Evolutionary conservation across 2,888 invertebrate genomes (phyloP).

Genomic region (Phrixothrix hirtus): DNA sequence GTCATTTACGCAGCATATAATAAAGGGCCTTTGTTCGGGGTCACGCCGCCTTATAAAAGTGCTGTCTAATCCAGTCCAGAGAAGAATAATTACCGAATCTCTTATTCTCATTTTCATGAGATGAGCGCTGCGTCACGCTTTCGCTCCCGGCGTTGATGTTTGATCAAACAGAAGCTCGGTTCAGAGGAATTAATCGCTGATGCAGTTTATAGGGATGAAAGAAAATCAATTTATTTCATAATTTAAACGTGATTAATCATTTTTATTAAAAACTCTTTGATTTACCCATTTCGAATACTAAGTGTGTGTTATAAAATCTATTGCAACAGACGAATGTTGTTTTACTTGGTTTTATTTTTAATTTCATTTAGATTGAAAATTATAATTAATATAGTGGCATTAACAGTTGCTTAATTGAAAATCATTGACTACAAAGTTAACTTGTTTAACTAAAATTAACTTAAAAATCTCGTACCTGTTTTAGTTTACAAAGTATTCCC

Average conservation of each 20-base stretch:
- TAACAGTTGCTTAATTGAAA: no score
- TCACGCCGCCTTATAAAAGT: constrained; percentile 37
- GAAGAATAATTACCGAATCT: constrained; percentile 40
- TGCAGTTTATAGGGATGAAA: constrained; percentile 30
- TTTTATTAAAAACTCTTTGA: neutral
- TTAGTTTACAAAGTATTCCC: no score
- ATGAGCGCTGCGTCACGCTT: constrained; percentile 31
- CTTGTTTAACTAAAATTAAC: no score
- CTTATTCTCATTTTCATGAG: constrained; percentile 32
- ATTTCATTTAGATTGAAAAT: no score
- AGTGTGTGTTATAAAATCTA: neutral
- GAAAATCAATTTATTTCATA: constrained; percentile 38
- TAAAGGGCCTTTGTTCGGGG: constrained; percentile 38
- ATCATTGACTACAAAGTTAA: no score
- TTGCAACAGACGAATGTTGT: no score
- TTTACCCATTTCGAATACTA: neutral
- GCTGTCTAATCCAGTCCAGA: constrained; percentile 42
- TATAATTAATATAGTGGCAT: no score
- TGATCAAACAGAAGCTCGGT: constrained; percentile 31
- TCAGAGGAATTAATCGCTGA: constrained; percentile 27
- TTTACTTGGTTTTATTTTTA: no score
- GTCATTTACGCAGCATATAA: constrained; percentile 40
- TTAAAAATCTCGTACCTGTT: no score
- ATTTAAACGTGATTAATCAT: constrained; percentile 25
- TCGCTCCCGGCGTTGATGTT: constrained; percentile 28